These are phyloP conservation scores for Dorcus parallelipipedus DNA, from an alignment of 2,888 invertebrate species.

Conservation along the genomic window DNA sequence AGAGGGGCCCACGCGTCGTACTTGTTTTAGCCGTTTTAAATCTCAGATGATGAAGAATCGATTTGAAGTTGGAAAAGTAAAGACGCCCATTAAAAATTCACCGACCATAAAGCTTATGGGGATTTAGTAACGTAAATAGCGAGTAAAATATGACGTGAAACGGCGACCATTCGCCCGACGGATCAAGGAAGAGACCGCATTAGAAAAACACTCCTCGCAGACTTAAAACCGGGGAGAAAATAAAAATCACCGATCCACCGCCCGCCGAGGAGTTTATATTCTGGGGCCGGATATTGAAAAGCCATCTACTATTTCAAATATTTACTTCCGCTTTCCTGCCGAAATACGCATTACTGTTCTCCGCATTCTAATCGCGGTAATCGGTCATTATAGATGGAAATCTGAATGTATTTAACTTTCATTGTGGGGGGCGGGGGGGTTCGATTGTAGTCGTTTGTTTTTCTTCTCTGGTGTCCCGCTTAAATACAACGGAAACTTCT, in stretches of 20 bases:
- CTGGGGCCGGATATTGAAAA: conserved; percentile 18
- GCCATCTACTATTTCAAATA: conserved; percentile 21
- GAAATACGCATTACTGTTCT: conserved; percentile 3
- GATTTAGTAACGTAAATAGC: not conserved
- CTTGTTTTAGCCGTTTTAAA: too few relatives aligned
- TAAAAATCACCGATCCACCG: conserved; percentile 8
- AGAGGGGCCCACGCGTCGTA: too few relatives aligned
- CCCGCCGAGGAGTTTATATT: conserved; percentile 10
- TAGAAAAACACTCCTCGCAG: conserved; percentile 8
- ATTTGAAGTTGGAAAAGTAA: not conserved
- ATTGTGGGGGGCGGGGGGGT: too few relatives aligned
- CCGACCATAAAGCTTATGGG: not conserved
- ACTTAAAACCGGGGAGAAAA: not conserved
- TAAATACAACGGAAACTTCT: not conserved
- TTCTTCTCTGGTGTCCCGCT: too few relatives aligned
- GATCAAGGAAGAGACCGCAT: not conserved
- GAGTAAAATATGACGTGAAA: not conserved
- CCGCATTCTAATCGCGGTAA: too few relatives aligned
- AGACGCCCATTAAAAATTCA: not conserved
- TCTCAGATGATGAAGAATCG: too few relatives aligned
- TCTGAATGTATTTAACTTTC: too few relatives aligned
- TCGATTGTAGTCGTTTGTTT: too few relatives aligned
- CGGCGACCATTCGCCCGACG: not conserved
- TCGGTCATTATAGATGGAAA: too few relatives aligned
- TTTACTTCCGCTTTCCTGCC: conserved; percentile 13